A percentile compares a stretch with the other conserved stretches of the same genome.
Evolutionary conservation across 2,113 vertebrate genomes (phyloP).

Genomic region (Mormyrus iriodes): DNA sequence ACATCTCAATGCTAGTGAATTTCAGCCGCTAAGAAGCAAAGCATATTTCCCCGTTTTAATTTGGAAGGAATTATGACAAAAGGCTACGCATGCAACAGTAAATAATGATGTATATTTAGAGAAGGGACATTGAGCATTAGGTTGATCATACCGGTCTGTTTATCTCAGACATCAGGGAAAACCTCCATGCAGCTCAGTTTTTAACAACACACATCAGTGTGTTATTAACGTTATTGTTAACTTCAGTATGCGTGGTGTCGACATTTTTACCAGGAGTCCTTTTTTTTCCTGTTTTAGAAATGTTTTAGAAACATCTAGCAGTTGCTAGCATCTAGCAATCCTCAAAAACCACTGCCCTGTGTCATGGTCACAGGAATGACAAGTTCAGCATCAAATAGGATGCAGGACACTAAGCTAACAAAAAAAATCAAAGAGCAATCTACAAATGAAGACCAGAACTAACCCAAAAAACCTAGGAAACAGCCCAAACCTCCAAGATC

Average conservation of each 20-base stretch:
- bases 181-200: neutral
- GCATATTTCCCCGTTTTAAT: neutral
- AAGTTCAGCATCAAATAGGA: neutral
- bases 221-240: neutral
- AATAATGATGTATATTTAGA: neutral
- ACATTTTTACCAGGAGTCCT: neutral
- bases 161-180: neutral
- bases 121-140: neutral
- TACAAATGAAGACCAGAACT: neutral
- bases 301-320: neutral
- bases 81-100: neutral
- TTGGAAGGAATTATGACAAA: neutral
- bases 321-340: neutral
- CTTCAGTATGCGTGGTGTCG: neutral
- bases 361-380: neutral
- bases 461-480: neutral
- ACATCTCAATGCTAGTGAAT: conserved; percentile 26
- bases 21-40: conserved; percentile 19
- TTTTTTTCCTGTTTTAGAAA: neutral
- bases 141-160: neutral
- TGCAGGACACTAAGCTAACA: neutral
- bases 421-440: neutral
- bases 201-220: neutral
- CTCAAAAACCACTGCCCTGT: neutral
- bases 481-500: neutral